These are phyloP conservation scores for Etheostoma cragini DNA, from an alignment of 2,113 vertebrate genomes.

Conservation along the genomic window DNA sequence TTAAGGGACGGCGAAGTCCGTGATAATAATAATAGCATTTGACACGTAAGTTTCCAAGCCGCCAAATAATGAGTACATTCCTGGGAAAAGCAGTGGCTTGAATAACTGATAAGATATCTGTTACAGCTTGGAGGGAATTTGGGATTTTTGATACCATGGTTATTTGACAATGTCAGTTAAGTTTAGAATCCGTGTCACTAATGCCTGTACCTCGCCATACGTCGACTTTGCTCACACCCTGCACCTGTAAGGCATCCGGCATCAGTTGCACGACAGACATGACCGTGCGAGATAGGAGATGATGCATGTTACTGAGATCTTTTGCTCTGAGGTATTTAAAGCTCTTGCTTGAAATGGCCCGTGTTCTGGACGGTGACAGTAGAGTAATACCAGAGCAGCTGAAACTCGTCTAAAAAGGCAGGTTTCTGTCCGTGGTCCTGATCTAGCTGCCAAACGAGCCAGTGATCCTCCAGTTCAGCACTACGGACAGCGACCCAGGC, in stretches of 20 bases:
- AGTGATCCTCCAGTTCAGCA: conserved; percentile 33
- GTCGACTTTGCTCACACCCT: conserved; percentile 4
- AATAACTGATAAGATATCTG: neutral
- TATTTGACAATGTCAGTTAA: neutral
- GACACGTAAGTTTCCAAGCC: conserved; percentile 40
- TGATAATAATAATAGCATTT: neutral
- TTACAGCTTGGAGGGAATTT: neutral
- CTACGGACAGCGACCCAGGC: conserved; percentile 55
- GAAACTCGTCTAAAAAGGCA: neutral
- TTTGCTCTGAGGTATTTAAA: conserved; percentile 34
- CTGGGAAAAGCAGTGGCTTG: neutral
- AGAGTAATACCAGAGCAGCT: neutral
- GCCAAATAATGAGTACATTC: conserved; percentile 12
- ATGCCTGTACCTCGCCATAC: neutral
- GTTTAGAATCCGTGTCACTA: neutral
- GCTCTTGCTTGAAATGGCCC: conserved; percentile 2
- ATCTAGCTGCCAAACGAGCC: neutral
- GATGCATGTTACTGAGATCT: conserved; percentile 45
- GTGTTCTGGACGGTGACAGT: neutral
- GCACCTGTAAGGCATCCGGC: conserved; percentile 39
- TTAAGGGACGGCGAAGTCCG: neutral
- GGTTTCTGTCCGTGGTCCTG: conserved; percentile 39
- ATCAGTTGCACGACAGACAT: conserved; percentile 33
- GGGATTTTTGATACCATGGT: neutral
- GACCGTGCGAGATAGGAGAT: conserved; percentile 32